Evolutionary conservation across 2,113 vertebrate genomes (phyloP).

Genomic region (Cisticola juncidis): DNA sequence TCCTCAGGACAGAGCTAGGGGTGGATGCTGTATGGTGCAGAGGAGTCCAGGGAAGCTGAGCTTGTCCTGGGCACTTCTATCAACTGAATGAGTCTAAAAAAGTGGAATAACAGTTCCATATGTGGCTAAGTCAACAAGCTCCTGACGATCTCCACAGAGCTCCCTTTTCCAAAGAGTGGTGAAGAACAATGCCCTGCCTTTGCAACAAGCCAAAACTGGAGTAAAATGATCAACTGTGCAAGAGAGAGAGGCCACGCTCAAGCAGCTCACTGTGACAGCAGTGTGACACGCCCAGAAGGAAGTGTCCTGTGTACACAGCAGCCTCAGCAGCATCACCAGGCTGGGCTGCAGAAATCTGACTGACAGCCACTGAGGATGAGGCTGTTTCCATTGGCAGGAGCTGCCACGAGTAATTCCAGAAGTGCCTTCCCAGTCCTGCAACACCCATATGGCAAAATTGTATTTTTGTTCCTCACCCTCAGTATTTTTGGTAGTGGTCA

Average conservation of each 20-base stretch:
- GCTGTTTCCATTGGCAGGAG: not conserved
- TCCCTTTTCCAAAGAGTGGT: not conserved
- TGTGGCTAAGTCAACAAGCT: not conserved
- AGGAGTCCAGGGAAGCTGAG: not conserved
- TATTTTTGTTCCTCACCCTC: not conserved
- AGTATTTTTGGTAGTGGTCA: not conserved
- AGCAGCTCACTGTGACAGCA: rapidly evolving
- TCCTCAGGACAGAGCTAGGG: not conserved
- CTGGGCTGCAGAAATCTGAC: not conserved
- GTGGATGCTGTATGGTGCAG: rapidly evolving
- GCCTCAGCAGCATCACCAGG: not conserved
- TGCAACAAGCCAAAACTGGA: not conserved
- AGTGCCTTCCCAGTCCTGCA: not conserved
- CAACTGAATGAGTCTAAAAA: not conserved
- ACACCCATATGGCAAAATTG: not conserved
- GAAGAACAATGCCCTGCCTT: not conserved
- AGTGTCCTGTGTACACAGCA: not conserved
- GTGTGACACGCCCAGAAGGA: not conserved
- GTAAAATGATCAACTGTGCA: not conserved
- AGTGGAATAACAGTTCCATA: rapidly evolving
- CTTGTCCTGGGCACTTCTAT: not conserved
- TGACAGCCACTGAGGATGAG: not conserved
- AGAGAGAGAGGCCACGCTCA: too few species aligned
- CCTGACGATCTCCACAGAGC: not conserved
- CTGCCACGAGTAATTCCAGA: not conserved